Conservation (phyloP, 1,140 invertebrate species). For the Drosophila kohkoa region DNA sequence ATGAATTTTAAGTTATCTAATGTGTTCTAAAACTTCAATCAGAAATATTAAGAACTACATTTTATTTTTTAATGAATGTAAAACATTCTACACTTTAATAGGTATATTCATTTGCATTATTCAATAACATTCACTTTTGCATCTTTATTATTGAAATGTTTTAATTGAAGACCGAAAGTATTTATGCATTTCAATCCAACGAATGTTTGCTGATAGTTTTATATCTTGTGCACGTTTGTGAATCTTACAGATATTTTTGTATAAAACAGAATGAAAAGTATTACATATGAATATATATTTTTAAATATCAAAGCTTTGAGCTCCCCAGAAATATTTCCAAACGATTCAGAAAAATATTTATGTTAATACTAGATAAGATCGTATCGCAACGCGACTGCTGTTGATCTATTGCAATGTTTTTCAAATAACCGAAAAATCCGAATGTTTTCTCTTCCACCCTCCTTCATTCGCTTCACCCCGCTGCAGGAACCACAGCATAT, state of each 20-base stretch:
- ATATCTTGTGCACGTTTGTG: too few species aligned
- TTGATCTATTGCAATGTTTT: conserved; percentile 19
- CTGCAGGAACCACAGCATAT: conserved; percentile 10
- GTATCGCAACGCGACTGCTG: not conserved
- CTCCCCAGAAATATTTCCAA: conserved; percentile 8
- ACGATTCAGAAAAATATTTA: conserved; percentile 6
- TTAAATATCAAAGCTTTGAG: not conserved
- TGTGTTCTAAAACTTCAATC: too few species aligned
- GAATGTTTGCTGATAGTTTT: too few species aligned
- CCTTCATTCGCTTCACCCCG: not conserved
- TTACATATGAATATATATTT: not conserved
- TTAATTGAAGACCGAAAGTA: too few species aligned
- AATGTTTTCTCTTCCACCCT: not conserved
- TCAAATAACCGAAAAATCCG: conserved; percentile 2
- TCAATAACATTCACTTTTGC: too few species aligned
- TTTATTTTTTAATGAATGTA: too few species aligned
- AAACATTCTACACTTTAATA: too few species aligned
- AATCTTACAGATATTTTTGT: not conserved
- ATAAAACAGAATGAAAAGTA: not conserved
- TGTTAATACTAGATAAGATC: conserved; percentile 16
- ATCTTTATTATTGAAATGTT: too few species aligned
- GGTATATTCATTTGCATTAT: too few species aligned
- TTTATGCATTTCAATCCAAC: too few species aligned
- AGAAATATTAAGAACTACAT: too few species aligned
- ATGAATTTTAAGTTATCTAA: too few species aligned